Conservation (phyloP, 2,888 invertebrate species). For the Seladonia tumulorum region DNA sequence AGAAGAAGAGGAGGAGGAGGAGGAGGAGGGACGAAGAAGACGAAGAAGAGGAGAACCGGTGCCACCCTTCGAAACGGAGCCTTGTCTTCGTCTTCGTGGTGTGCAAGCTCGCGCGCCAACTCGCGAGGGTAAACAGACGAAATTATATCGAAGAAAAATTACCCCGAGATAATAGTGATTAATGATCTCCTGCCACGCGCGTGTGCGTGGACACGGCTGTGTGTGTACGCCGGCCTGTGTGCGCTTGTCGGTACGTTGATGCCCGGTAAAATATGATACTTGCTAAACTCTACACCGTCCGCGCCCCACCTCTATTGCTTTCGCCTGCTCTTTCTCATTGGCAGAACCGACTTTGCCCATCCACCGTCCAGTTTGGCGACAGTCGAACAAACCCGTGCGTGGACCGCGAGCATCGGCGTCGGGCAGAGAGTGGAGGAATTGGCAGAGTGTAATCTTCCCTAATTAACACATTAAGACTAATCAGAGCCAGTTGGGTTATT, state of each 20-base stretch:
- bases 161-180: slow-evolving; percentile 82
- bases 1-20: neutral
- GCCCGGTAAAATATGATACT: slow-evolving; percentile 78
- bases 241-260: slow-evolving; percentile 69
- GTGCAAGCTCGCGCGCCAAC: slow-evolving; percentile 74
- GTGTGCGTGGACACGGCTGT: slow-evolving; percentile 59
- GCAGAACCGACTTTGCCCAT: slow-evolving; percentile 63
- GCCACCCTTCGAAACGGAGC: slow-evolving; percentile 67
- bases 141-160: slow-evolving; percentile 83
- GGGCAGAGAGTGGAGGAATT: slow-evolving; percentile 63
- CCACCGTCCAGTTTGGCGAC: slow-evolving; percentile 72
- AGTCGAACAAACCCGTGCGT: slow-evolving; percentile 35
- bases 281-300: slow-evolving; percentile 66
- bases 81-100: slow-evolving; percentile 62
- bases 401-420: slow-evolving; percentile 43
- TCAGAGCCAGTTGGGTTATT: slow-evolving; percentile 82
- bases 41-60: slow-evolving; percentile 54
- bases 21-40: neutral
- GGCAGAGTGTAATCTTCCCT: slow-evolving; percentile 82
- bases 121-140: slow-evolving; percentile 81
- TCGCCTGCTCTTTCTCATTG: slow-evolving; percentile 42
- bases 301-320: slow-evolving; percentile 41
- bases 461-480: slow-evolving; percentile 84
- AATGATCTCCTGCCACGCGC: slow-evolving; percentile 75
- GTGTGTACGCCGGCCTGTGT: slow-evolving; percentile 60